Evolutionary conservation across 92 coral and sea anemone species (phyloP).

Genomic region (Epizoanthus ramosus): DNA sequence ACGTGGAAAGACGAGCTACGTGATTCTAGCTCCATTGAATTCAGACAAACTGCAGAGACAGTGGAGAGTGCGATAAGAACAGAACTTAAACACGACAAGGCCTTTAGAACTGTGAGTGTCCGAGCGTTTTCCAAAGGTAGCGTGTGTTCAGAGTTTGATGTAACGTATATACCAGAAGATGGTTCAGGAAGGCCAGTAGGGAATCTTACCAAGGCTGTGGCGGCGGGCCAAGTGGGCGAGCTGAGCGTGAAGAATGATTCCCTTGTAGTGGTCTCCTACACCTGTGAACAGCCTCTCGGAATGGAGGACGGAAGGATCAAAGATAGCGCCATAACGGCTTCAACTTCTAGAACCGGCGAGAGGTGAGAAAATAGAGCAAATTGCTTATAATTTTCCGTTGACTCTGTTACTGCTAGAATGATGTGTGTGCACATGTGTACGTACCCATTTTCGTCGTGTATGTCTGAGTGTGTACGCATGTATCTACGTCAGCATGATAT

Average conservation of each 20-base stretch:
- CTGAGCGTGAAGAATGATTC: conserved; percentile 39
- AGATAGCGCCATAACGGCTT: conserved; percentile 45
- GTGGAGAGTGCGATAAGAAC: conserved; percentile 46
- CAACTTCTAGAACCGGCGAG: conserved; percentile 15
- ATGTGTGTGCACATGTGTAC: background rate
- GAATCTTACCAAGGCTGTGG: conserved; percentile 15
- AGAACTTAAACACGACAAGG: conserved; percentile 27
- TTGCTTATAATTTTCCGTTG: background rate
- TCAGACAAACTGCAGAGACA: conserved; percentile 38
- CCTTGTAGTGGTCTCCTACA: conserved; percentile 36
- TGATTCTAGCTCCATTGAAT: conserved; percentile 26
- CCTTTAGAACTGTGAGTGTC: conserved; percentile 53
- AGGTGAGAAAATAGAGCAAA: background rate
- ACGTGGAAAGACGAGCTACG: conserved; percentile 42
- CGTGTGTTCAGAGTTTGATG: conserved; percentile 30
- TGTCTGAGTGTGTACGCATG: too few species aligned
- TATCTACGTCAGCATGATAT: too few species aligned
- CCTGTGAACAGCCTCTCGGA: conserved; percentile 57
- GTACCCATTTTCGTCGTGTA: too few species aligned
- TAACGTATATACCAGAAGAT: conserved; percentile 39
- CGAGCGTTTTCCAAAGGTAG: conserved; percentile 47
- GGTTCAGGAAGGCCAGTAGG: conserved; percentile 27
- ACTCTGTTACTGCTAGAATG: too few species aligned
- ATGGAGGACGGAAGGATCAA: conserved; percentile 59
- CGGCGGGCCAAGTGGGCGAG: conserved; percentile 47